Base-by-base conservation (phyloP, 1,140 invertebrate genomes). In the Dreissena polymorpha region DNA sequence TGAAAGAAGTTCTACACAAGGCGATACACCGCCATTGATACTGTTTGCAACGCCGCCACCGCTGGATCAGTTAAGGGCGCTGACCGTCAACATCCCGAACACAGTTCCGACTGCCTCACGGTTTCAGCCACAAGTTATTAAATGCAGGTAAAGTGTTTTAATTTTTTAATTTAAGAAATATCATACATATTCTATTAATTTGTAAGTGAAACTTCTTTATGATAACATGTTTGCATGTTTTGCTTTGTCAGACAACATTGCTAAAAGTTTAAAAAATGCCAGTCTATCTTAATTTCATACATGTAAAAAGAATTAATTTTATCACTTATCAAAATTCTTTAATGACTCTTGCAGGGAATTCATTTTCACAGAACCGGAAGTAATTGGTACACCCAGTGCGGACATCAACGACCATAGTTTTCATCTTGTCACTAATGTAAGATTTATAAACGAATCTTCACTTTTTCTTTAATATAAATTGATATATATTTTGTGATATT, bases 91-190 rank as follows among this genome's bases (percentile, higher is more conserved):
- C 23, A 27, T 83, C n/a, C 10, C 67, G 0, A 51, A 12, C 10
- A 16, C 39, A 21, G 49, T n/a, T 21, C 67, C 60, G 23, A 57
- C 18, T 21, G 57, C 53, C 3, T 29, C 63, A 23, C 69, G 27
- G 70, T 76, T 83, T 60, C 81, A 83, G 69, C 73, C 81, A 0
- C 81, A 83, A 68, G 74, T 83, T 57, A 75, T 83, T 12, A 83
- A 83, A 77, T 83, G 81, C 81, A 83, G 81, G 81, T 83, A 68
- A 39, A 10, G 25, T 16, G 25, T 51, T 5, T 10, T 69, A 5
- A 27, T 18, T 3, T 60, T 60, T 23, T 5, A n/a, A 60, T 18
- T 60, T 60, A n/a, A 60, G 57, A 2, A 3, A 6, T n/a, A 60
- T 6, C 16, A 3, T 60, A 60, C 21, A 60, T 60, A n/a, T 60